Conservation (phyloP, 1,140 invertebrate species). For the Eriosoma lanigerum region DNA sequence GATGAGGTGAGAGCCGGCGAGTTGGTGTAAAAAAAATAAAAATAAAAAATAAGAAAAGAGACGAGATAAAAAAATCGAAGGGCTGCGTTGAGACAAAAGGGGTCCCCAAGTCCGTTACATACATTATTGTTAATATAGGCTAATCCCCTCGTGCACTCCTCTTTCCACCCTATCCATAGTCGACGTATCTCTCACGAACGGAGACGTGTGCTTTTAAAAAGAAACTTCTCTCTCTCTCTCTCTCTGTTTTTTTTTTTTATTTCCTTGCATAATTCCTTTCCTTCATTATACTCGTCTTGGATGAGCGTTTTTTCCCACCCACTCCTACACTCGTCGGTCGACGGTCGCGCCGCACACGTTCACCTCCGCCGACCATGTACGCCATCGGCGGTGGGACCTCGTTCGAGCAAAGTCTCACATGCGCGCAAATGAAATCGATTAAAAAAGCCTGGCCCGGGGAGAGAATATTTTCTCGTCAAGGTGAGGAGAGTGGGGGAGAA, state of each 20-base stretch:
- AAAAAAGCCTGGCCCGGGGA: conserved; percentile 51
- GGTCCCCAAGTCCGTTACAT: conserved; percentile 51
- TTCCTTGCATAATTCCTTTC: conserved; percentile 51
- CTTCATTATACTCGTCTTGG: conserved; percentile 51
- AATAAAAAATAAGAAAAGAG: background rate
- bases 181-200: background rate
- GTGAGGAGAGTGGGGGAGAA: conserved; percentile 14
- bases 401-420: conserved; percentile 52
- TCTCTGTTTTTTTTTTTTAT: conserved; percentile 24
- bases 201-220: conserved; percentile 49
- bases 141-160: conserved; percentile 24
- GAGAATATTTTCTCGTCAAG: conserved; percentile 49
- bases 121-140: conserved; percentile 52
- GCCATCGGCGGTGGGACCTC: conserved; percentile 1
- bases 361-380: background rate
- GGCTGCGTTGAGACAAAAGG: conserved; percentile 51
- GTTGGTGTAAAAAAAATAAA: background rate
- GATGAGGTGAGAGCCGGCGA: background rate
- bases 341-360: conserved; percentile 1
- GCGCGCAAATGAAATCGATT: conserved; percentile 54
- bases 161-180: background rate
- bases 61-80: conserved; percentile 7
- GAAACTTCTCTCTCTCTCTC: conserved; percentile 3
- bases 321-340: background rate
- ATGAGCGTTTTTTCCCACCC: conserved; percentile 39